A percentile compares a stretch with the other conserved stretches of the same genome.
Conservation (phyloP, 2,888 invertebrate species). For the Ophion costatus region DNA sequence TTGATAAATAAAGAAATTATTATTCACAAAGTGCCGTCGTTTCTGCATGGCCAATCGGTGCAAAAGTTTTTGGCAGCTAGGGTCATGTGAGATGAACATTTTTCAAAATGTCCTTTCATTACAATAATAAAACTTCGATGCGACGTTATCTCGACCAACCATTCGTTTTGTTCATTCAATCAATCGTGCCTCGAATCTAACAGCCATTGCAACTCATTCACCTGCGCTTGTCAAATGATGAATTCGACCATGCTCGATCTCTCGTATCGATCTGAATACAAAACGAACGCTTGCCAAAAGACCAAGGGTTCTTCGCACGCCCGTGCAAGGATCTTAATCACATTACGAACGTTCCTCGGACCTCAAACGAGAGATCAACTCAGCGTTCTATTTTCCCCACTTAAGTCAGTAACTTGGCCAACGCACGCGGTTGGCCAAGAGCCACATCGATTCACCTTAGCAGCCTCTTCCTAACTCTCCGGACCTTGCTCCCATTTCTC, state of each 20-base stretch:
- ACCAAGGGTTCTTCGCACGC: not conserved
- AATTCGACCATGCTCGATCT: not conserved
- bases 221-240: not conserved
- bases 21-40: too few species aligned
- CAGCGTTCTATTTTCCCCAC: constrained; percentile 80
- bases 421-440: constrained; percentile 77
- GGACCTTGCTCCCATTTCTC: constrained; percentile 84
- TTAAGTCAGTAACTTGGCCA: constrained; percentile 79
- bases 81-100: too few species aligned
- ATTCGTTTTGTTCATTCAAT: not conserved
- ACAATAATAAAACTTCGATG: too few species aligned
- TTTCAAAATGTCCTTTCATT: too few species aligned
- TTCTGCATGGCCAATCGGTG: too few species aligned
- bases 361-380: constrained; percentile 54
- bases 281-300: not conserved
- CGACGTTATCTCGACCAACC: not conserved
- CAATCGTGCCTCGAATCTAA: not conserved
- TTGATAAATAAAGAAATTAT: too few species aligned
- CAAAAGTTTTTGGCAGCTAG: too few species aligned
- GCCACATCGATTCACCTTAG: constrained; percentile 82
- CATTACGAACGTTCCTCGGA: constrained; percentile 63
- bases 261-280: not conserved
- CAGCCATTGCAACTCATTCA: not conserved
- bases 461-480: constrained; percentile 82
- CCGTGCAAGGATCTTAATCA: constrained; percentile 61